phyloP scores from a whole-genome alignment of 30 jellyfish, hydroid and myxozoan genomes.

The Nemopilema nomurai region DNA sequence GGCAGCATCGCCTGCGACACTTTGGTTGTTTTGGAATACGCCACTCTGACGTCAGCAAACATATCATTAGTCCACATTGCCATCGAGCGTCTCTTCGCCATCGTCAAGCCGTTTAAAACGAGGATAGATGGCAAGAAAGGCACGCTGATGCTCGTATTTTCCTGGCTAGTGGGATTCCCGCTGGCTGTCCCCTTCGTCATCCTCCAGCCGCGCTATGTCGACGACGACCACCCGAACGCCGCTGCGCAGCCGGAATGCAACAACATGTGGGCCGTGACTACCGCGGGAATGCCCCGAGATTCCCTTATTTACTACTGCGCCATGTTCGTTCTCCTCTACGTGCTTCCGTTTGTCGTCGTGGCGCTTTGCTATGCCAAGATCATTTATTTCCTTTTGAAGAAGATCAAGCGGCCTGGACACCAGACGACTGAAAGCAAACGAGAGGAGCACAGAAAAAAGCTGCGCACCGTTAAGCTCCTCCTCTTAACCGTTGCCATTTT shows the following conservation, averaged over 20 bases:
- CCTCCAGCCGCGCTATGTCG: constrained; percentile 57
- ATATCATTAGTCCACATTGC: constrained; percentile 48
- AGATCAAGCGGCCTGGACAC: constrained; percentile 62
- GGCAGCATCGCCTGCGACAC: constrained; percentile 41
- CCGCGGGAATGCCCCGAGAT: constrained; percentile 44
- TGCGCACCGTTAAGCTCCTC: constrained; percentile 62
- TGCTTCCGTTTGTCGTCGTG: constrained; percentile 19
- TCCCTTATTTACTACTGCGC: constrained; percentile 33
- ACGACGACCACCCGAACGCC: constrained; percentile 62
- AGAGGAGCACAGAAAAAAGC: constrained; percentile 9
- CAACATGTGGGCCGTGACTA: constrained; percentile 69
- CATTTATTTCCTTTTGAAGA: constrained; percentile 15
- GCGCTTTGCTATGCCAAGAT: constrained; percentile 16
- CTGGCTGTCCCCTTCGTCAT: constrained; percentile 50
- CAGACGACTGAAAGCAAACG: constrained; percentile 54
- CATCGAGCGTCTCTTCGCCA: constrained; percentile 46
- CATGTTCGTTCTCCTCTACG: constrained; percentile 44
- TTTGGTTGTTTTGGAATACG: constrained; percentile 62
- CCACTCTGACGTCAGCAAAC: constrained; percentile 63
- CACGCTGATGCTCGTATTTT: constrained; percentile 7
- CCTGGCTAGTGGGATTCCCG: constrained; percentile 58
- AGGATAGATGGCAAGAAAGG: constrained; percentile 1
- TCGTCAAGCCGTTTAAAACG: constrained; percentile 48
- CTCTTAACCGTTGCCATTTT: constrained; percentile 37
- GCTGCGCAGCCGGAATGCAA: constrained; percentile 71